These are phyloP conservation scores for Ypsolopha sequella DNA, from an alignment of 2,888 invertebrate genomes.

Conservation along the genomic window DNA sequence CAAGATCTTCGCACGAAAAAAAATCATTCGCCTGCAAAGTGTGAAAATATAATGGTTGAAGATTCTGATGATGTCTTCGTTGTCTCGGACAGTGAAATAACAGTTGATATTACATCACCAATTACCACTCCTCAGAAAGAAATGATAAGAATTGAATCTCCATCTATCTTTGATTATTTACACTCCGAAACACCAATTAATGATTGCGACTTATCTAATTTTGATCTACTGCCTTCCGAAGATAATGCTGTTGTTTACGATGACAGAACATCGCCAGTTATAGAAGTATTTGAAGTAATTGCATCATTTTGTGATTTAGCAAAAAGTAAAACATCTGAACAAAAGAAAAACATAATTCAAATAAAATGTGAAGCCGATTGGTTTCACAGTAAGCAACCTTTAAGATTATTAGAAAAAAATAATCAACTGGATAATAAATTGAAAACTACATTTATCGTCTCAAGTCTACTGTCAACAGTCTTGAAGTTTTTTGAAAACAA, in stretches of 20 bases:
- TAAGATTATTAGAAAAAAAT: background rate
- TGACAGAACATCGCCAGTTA: conserved; percentile 32
- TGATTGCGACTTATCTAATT: background rate
- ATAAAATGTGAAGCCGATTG: conserved; percentile 16
- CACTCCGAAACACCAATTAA: background rate
- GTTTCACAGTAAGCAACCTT: conserved; percentile 14
- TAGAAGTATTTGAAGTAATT: conserved; percentile 29
- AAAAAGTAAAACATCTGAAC: background rate
- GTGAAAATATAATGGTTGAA: conserved; percentile 18
- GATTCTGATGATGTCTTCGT: background rate
- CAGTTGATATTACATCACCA: background rate
- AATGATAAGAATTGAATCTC: conserved; percentile 17
- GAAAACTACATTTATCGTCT: conserved; percentile 8
- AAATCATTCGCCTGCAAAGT: conserved; percentile 11
- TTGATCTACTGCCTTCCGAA: background rate
- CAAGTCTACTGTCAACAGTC: conserved; percentile 10
- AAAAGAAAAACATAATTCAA: background rate
- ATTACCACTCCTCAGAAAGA: background rate
- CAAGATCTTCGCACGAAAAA: too few relatives aligned
- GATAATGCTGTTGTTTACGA: background rate
- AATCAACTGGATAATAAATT: conserved; percentile 13
- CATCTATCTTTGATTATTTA: conserved; percentile 24
- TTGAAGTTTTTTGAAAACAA: conserved; percentile 14
- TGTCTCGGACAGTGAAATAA: background rate
- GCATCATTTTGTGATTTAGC: conserved; percentile 10